Percentiles rank a stretch among this genome's conserved stretches.
Evolutionary conservation across 2,797 vertebrate species (phyloP).

Genomic region (Poecilia velifera): DNA sequence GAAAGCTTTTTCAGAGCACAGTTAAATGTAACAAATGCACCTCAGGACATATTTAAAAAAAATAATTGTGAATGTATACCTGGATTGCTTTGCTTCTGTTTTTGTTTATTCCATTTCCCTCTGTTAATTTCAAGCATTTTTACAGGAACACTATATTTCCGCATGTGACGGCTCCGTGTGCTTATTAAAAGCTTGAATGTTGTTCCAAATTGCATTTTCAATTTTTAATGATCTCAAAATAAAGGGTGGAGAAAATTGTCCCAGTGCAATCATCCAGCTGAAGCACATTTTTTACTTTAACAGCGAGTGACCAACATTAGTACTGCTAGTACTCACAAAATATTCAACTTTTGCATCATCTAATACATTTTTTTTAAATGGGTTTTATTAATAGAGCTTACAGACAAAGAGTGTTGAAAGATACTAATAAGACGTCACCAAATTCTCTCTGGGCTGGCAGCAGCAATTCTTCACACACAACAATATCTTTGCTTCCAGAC

Average conservation of each 20-base stretch:
- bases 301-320: not conserved
- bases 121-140: not conserved
- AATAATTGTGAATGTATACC: not conserved
- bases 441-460: constrained; percentile 4
- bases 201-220: not conserved
- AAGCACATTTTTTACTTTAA: not conserved
- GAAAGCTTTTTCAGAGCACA: not conserved
- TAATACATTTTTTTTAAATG: not conserved
- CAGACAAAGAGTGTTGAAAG: constrained; percentile 6
- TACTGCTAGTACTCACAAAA: not conserved
- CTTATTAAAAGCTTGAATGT: not conserved
- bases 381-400: constrained; percentile 4
- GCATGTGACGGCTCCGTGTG: not conserved
- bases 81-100: not conserved
- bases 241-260: not conserved
- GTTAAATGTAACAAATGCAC: not conserved
- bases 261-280: not conserved
- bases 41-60: not conserved
- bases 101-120: not conserved
- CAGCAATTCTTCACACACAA: constrained; percentile 4
- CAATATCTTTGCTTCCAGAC: constrained; percentile 12
- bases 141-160: not conserved
- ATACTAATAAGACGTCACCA: constrained; percentile 11
- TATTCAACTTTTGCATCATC: not conserved
- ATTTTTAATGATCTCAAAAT: not conserved